Conservation (phyloP, 1,140 invertebrate species). For the Cyclina sinensis region DNA sequence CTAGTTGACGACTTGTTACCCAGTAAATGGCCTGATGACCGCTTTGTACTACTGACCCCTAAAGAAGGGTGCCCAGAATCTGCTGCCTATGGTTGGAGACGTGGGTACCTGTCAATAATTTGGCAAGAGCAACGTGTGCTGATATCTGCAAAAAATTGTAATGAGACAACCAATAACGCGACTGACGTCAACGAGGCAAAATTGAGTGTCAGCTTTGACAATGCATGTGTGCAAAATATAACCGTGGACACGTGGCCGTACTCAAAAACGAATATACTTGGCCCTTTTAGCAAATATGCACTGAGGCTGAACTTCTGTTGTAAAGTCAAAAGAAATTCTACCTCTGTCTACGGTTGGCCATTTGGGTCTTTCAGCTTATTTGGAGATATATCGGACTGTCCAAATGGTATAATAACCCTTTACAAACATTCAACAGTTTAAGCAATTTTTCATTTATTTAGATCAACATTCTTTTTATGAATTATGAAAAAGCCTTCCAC, state of each 20-base stretch:
- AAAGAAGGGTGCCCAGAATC: background rate
- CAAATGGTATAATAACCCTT: slow-evolving; percentile 8
- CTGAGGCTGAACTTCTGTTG: slow-evolving; percentile 13
- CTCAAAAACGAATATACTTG: background rate
- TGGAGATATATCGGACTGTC: background rate
- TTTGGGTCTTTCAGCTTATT: background rate
- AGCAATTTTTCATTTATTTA: no score
- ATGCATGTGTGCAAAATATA: background rate
- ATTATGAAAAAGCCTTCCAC: no score
- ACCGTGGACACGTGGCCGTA: background rate
- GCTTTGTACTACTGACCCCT: background rate
- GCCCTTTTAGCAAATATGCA: slow-evolving; percentile 9
- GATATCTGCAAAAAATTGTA: background rate
- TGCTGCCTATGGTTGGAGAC: background rate
- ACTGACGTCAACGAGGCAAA: background rate
- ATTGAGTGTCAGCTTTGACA: background rate
- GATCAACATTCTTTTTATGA: no score
- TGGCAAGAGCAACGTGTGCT: background rate
- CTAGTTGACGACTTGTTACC: background rate
- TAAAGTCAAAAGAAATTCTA: background rate
- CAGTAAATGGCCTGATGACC: background rate
- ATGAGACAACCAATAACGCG: background rate
- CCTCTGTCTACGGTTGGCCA: background rate
- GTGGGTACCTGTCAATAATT: slow-evolving; percentile 9
- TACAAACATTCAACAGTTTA: no score